Evolutionary conservation across 2,797 vertebrate genomes (phyloP).

Genomic region (Parauchenoglanis ngamensis): DNA sequence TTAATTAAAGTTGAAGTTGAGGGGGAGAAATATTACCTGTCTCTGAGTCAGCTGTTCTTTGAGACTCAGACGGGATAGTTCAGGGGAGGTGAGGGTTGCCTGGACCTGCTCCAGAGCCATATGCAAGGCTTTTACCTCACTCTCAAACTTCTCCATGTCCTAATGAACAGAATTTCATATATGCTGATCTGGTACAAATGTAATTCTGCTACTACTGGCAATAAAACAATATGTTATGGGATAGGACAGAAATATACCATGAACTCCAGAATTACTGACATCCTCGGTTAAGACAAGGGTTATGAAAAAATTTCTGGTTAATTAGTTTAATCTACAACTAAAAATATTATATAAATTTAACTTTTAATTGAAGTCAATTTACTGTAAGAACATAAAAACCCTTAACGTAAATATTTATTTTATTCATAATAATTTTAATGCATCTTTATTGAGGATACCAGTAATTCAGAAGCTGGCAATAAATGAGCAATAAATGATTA

Average conservation of each 20-base stretch:
- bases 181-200: background rate
- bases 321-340: background rate
- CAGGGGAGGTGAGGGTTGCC: slow-evolving; percentile 85
- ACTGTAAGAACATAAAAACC: background rate
- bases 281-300: background rate
- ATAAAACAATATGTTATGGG: background rate
- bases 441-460: background rate
- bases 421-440: background rate
- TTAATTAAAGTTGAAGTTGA: background rate
- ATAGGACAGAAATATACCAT: background rate
- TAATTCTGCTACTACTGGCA: background rate
- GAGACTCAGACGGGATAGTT: slow-evolving; percentile 90
- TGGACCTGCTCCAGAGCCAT: slow-evolving; percentile 89
- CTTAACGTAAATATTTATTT: background rate
- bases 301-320: background rate
- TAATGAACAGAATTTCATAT: slow-evolving; percentile 56
- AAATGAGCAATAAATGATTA: background rate
- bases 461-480: background rate
- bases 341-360: background rate
- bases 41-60: slow-evolving; percentile 95
- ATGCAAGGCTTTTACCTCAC: slow-evolving; percentile 86
- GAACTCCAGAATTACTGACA: background rate
- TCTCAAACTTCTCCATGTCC: slow-evolving; percentile 94
- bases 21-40: slow-evolving; percentile 77
- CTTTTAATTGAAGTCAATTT: background rate